These are phyloP conservation scores for Discoglossus pictus DNA, from an alignment of 2,797 vertebrate genomes.

Conservation along the genomic window DNA sequence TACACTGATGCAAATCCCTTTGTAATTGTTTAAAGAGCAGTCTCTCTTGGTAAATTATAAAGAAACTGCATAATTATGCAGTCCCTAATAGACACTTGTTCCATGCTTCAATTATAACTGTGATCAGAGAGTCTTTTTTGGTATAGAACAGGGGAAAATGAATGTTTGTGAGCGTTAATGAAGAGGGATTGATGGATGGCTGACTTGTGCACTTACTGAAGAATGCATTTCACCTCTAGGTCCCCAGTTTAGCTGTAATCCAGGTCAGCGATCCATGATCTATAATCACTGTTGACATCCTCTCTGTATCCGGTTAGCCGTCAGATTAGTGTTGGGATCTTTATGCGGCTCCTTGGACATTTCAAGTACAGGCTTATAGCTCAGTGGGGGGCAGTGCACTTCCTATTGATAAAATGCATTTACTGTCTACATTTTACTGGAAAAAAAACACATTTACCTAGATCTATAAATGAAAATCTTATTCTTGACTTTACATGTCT, in stretches of 20 bases:
- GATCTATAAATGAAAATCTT: too few relatives aligned
- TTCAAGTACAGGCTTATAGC: neutral
- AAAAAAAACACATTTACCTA: too few relatives aligned
- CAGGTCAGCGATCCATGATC: slow-evolving; percentile 40
- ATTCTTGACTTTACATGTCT: too few relatives aligned
- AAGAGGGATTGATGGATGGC: slow-evolving; percentile 32
- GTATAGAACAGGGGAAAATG: neutral
- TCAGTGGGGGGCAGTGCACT: neutral
- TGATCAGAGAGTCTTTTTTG: too few relatives aligned
- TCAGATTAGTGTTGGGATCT: slow-evolving; percentile 24
- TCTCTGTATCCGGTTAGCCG: slow-evolving; percentile 23
- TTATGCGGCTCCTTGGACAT: slow-evolving; percentile 6
- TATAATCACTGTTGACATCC: slow-evolving; percentile 27
- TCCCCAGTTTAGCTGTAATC: slow-evolving; percentile 12
- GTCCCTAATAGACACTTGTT: too few relatives aligned
- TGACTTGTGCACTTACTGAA: slow-evolving; percentile 5
- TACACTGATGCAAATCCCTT: too few relatives aligned
- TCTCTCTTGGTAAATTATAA: too few relatives aligned
- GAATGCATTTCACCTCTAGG: slow-evolving; percentile 21
- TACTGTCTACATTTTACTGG: too few relatives aligned
- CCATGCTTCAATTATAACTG: too few relatives aligned
- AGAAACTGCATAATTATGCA: too few relatives aligned
- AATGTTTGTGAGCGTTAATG: neutral
- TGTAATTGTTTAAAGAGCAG: too few relatives aligned
- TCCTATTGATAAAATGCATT: neutral